phyloP scores from a whole-genome alignment of 2,797 vertebrate genomes.

The Chrosomus eos region DNA sequence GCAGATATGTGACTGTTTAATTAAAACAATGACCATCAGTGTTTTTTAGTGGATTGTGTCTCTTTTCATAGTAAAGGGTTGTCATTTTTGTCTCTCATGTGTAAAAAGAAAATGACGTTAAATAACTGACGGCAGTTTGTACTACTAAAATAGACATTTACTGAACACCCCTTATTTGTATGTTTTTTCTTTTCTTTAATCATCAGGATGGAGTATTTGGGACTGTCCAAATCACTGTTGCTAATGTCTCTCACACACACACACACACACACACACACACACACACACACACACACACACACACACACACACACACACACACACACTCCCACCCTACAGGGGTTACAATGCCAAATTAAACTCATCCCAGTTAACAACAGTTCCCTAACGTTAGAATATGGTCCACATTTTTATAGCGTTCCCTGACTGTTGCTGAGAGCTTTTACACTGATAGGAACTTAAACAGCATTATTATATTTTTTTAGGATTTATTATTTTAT shows the following conservation, averaged over 20 bases:
- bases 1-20: conserved; percentile 28
- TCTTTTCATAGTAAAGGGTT: neutral
- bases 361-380: too few relatives aligned
- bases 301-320: too few relatives aligned
- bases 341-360: neutral
- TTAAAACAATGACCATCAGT: conserved; percentile 34
- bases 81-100: accelerated
- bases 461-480: neutral
- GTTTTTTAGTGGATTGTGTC: neutral
- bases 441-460: neutral
- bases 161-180: neutral
- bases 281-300: too few relatives aligned
- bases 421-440: neutral
- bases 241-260: too few relatives aligned
- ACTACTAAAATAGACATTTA: neutral
- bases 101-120: accelerated
- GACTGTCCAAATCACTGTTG: too few relatives aligned
- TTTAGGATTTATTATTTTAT: neutral
- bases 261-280: too few relatives aligned
- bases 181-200: neutral
- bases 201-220: neutral
- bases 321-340: too few relatives aligned
- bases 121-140: neutral
- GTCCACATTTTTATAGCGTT: neutral
- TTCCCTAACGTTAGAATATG: neutral